Evolutionary conservation across 2,888 invertebrate genomes (phyloP).

Genomic region (Synergus umbraculus): DNA sequence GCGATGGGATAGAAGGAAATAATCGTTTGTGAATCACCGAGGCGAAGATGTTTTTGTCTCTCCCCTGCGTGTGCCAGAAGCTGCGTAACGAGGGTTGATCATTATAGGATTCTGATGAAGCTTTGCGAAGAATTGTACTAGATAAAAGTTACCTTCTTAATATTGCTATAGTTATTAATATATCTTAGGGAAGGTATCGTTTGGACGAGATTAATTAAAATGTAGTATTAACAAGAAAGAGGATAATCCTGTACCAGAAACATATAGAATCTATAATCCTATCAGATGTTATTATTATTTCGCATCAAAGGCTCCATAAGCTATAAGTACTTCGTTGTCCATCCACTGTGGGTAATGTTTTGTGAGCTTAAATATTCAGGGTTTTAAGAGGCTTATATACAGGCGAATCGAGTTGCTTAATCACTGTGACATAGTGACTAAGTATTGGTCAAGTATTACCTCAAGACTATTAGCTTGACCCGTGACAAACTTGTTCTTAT

Average conservation of each 20-base stretch:
- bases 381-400: slow-evolving; percentile 28
- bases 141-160: not conserved
- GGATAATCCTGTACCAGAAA: not conserved
- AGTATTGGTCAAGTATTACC: slow-evolving; percentile 33
- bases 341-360: slow-evolving; percentile 10
- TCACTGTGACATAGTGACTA: slow-evolving; percentile 34
- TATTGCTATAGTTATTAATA: not conserved
- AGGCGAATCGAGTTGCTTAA: slow-evolving; percentile 11
- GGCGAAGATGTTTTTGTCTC: not conserved
- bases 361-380: slow-evolving; percentile 35
- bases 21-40: not conserved
- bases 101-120: not conserved
- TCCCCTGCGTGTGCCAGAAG: not conserved
- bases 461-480: slow-evolving; percentile 1
- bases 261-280: slow-evolving; percentile 24
- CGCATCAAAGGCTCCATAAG: not conserved
- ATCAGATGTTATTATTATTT: slow-evolving; percentile 2
- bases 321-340: slow-evolving; percentile 18
- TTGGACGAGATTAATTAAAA: not conserved
- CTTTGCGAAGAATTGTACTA: not conserved
- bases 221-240: not conserved
- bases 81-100: not conserved
- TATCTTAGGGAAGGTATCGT: not conserved
- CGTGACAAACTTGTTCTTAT: slow-evolving; percentile 14
- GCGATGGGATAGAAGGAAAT: not conserved